phyloP scores from a whole-genome alignment of 2,888 invertebrate genomes.

The Thymelicus lineola region DNA sequence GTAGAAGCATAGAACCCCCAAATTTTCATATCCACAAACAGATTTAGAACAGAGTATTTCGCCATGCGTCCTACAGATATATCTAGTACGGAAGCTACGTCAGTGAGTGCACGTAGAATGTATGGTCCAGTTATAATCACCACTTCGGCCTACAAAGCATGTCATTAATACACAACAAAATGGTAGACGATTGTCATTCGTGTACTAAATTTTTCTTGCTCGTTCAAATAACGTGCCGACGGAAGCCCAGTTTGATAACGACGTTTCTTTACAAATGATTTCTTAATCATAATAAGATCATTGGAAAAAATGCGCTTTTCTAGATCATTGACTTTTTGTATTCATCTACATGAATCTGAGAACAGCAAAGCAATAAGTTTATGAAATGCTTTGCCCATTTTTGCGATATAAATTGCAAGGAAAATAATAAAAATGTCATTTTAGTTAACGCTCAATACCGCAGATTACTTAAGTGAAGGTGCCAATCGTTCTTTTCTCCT shows the following conservation, averaged over 20 bases:
- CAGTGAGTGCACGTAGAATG: background rate
- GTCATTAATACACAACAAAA: slow-evolving; percentile 7
- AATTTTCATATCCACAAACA: no score
- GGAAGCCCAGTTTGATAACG: no score
- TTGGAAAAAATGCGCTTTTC: background rate
- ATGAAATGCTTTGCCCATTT: slow-evolving; percentile 8
- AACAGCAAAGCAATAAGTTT: slow-evolving; percentile 13
- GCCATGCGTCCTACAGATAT: background rate
- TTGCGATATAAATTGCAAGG: slow-evolving; percentile 13
- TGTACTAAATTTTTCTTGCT: background rate
- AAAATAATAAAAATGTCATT: slow-evolving; percentile 24
- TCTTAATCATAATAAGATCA: background rate
- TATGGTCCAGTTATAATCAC: slow-evolving; percentile 36
- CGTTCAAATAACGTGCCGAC: background rate
- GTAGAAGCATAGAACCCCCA: no score
- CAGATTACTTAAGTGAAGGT: slow-evolving; percentile 42
- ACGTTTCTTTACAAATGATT: no score
- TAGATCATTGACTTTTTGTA: slow-evolving; percentile 14
- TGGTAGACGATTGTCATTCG: slow-evolving; percentile 20
- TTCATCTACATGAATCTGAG: slow-evolving; percentile 8
- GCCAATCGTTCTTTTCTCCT: slow-evolving; percentile 40
- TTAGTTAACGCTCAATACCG: slow-evolving; percentile 13
- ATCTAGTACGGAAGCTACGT: slow-evolving; percentile 5
- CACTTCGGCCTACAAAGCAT: slow-evolving; percentile 18
- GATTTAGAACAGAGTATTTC: no score